Conservation (phyloP, 64 coral and sea anemone species). For the Orbicella faveolata region DNA sequence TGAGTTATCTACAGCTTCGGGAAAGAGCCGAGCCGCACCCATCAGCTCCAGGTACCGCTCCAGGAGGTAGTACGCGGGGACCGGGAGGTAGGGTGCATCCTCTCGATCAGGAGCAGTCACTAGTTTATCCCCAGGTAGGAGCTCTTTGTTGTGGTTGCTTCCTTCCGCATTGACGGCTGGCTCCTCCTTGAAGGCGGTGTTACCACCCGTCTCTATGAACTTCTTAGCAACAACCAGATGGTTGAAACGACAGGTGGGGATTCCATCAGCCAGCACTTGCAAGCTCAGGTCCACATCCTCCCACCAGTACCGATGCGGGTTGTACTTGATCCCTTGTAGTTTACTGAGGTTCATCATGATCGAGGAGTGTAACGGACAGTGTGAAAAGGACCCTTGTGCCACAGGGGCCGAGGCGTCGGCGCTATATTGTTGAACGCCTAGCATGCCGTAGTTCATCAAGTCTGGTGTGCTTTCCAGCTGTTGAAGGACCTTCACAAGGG, state of each 20-base stretch:
- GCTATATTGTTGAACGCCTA: constrained; percentile 72
- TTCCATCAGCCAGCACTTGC: constrained; percentile 36
- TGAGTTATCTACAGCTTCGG: constrained; percentile 52
- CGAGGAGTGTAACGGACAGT: constrained; percentile 31
- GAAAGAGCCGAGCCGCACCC: constrained; percentile 72
- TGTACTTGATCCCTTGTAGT: constrained; percentile 31
- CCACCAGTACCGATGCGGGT: constrained; percentile 62
- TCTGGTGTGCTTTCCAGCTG: constrained; percentile 61
- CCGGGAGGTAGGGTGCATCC: constrained; percentile 65
- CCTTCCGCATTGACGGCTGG: constrained; percentile 33
- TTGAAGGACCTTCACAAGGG: constrained; percentile 62
- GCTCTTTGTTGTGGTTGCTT: constrained; percentile 25
- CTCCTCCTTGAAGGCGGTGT: constrained; percentile 55
- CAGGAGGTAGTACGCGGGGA: constrained; percentile 85
- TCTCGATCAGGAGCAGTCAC: constrained; percentile 85
- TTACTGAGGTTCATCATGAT: constrained; percentile 43
- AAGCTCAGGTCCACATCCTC: constrained; percentile 85
- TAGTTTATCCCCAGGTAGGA: constrained; percentile 43
- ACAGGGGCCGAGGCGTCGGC: constrained; percentile 47
- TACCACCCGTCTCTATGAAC: constrained; percentile 66
- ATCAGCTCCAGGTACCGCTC: constrained; percentile 77
- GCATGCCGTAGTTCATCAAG: constrained; percentile 55
- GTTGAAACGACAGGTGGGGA: constrained; percentile 66
- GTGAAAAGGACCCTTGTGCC: constrained; percentile 60
- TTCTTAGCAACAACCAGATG: constrained; percentile 80